Conservation (phyloP, 2,113 vertebrate species). For the Boulengeromyrus knoepffleri region DNA sequence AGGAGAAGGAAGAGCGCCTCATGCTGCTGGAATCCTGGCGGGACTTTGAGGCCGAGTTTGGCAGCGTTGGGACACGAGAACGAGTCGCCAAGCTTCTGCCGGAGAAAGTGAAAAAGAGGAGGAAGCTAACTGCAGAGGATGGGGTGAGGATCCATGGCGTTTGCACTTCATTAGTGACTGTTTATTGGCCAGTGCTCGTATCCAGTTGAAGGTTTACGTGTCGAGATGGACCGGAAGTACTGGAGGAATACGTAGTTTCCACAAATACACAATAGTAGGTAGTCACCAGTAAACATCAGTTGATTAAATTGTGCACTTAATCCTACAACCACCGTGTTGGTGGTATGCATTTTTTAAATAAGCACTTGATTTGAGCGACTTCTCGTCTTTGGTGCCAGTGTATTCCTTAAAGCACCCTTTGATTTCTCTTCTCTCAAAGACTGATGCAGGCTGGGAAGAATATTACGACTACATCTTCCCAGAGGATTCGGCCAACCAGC, state of each 20-base stretch:
- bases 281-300: background rate
- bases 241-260: background rate
- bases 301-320: background rate
- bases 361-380: background rate
- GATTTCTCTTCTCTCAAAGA: slow-evolving; percentile 55
- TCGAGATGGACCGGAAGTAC: background rate
- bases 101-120: slow-evolving; percentile 96
- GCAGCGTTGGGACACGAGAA: slow-evolving; percentile 61
- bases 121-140: slow-evolving; percentile 90
- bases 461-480: slow-evolving; percentile 99
- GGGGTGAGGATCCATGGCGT: slow-evolving; percentile 71
- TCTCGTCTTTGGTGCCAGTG: background rate
- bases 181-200: background rate
- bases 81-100: slow-evolving; percentile 87
- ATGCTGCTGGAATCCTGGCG: slow-evolving; percentile 94
- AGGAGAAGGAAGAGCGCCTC: slow-evolving; percentile 94
- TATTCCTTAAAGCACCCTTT: background rate
- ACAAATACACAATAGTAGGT: background rate
- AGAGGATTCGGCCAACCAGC: slow-evolving; percentile 93
- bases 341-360: background rate
- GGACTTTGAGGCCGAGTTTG: slow-evolving; percentile 80
- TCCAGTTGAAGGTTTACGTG: background rate
- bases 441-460: slow-evolving; percentile 95
- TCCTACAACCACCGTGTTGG: background rate
- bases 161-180: background rate